Evolutionary conservation across 2,888 invertebrate genomes (phyloP).

Genomic region (Amiota mariae): DNA sequence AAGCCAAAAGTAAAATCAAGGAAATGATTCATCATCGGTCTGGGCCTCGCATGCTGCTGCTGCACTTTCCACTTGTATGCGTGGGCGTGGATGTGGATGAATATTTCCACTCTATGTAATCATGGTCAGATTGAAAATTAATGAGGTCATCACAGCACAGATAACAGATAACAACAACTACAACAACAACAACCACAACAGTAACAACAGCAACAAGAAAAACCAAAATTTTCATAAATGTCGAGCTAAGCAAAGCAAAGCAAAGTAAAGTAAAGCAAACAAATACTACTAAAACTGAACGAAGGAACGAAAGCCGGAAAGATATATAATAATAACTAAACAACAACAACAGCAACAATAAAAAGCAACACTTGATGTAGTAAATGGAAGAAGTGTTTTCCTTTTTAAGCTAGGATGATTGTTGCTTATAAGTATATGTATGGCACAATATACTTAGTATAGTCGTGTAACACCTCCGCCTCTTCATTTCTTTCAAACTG

Average conservation of each 20-base stretch:
- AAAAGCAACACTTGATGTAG: no score
- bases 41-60: background rate
- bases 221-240: constrained; percentile 11
- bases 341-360: no score
- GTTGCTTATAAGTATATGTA: no score
- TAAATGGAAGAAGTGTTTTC: no score
- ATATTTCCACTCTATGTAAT: constrained; percentile 51
- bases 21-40: constrained; percentile 62
- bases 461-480: no score
- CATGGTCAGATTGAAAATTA: constrained; percentile 71
- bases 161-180: constrained; percentile 23
- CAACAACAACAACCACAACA: background rate
- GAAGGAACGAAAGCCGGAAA: no score
- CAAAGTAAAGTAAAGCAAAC: background rate
- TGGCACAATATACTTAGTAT: no score
- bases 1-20: constrained; percentile 37
- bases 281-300: no score
- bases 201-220: background rate
- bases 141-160: constrained; percentile 66
- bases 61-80: constrained; percentile 18
- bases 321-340: no score
- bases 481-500: no score
- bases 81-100: background rate
- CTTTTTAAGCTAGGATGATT: no score
- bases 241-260: constrained; percentile 1